phyloP scores from a whole-genome alignment of 2,797 vertebrate genomes.

The Pyrocephalus nanus region DNA sequence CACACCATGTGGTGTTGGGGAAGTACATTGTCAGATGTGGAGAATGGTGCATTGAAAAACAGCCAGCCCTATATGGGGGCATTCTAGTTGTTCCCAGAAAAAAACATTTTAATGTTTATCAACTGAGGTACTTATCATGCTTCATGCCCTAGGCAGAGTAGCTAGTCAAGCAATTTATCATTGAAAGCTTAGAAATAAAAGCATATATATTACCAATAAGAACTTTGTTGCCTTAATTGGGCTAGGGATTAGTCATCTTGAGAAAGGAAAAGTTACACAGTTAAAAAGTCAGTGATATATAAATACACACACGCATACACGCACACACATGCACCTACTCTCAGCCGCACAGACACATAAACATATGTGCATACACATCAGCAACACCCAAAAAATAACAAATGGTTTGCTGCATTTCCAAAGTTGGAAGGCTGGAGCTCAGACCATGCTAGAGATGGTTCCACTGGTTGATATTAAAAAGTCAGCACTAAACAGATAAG shows the following conservation, averaged over 20 bases:
- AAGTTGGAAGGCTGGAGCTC: neutral
- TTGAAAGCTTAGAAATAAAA: neutral
- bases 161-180: neutral
- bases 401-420: neutral
- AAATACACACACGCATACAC: neutral
- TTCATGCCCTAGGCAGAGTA: neutral
- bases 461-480: neutral
- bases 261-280: neutral
- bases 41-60: neutral
- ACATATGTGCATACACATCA: neutral
- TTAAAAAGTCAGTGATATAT: neutral
- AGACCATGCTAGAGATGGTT: neutral
- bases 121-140: neutral
- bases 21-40: neutral
- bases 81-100: neutral
- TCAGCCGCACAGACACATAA: neutral
- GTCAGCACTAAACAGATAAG: neutral
- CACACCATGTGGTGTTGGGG: neutral
- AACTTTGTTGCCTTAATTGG: neutral
- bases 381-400: neutral
- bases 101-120: neutral
- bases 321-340: neutral
- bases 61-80: neutral
- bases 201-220: neutral
- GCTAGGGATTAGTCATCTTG: neutral